phyloP scores from a whole-genome alignment of 2,113 vertebrate species.

The Eonycteris spelaea region DNA sequence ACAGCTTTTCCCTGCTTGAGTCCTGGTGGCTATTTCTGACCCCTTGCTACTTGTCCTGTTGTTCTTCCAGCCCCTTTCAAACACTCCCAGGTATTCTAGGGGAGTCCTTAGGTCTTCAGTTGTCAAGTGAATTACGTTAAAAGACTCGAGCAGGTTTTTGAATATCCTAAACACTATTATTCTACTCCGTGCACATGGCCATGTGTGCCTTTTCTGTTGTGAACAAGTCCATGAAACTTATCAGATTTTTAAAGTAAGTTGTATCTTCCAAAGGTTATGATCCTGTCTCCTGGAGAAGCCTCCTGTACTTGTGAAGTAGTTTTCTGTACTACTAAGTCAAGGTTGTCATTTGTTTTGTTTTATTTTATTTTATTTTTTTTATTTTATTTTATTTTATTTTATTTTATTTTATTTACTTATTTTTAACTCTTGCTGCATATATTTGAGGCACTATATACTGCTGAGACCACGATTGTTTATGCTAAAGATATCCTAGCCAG shows the following conservation, averaged over 20 bases:
- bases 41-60: background rate
- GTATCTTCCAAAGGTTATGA: background rate
- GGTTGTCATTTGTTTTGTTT: background rate
- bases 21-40: background rate
- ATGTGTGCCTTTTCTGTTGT: background rate
- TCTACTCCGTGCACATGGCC: background rate
- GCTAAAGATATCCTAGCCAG: background rate
- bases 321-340: background rate
- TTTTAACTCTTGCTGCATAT: background rate
- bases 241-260: background rate
- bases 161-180: background rate
- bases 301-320: background rate
- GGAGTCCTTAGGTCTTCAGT: background rate
- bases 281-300: background rate
- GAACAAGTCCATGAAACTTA: background rate
- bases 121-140: background rate
- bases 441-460: background rate
- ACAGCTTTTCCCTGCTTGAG: background rate
- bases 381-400: background rate
- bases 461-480: background rate
- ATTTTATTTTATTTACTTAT: background rate
- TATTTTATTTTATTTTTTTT: background rate
- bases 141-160: background rate
- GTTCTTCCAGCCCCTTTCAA: background rate
- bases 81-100: background rate